Percentiles rank a stretch among this genome's conserved stretches.
phyloP scores from a whole-genome alignment of 2,888 invertebrate species.

The Drosophila atroscutellata region DNA sequence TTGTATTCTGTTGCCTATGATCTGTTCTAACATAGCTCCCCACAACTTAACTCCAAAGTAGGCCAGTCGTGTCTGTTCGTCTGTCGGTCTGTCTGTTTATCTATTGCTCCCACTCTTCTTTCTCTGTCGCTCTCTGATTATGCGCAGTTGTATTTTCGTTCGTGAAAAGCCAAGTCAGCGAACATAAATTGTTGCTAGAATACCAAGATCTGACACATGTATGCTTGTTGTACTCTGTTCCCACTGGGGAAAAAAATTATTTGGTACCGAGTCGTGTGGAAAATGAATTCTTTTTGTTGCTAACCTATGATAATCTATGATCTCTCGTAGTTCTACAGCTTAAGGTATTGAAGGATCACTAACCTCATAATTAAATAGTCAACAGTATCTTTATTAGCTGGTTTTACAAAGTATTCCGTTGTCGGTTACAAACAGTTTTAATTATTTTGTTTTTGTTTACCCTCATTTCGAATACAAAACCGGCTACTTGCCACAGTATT shows the following conservation, averaged over 20 bases:
- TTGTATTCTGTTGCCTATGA: constrained; percentile 24
- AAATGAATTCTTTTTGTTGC: background rate
- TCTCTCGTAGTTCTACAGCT: too few relatives aligned
- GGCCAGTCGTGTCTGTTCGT: constrained; percentile 40
- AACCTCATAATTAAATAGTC: background rate
- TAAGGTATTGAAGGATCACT: background rate
- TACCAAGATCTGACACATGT: background rate
- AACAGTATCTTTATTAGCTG: background rate
- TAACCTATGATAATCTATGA: background rate
- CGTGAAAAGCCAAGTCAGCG: constrained; percentile 1
- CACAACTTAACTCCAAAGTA: constrained; percentile 35
- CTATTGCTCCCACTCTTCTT: constrained; percentile 22
- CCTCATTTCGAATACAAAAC: constrained; percentile 9
- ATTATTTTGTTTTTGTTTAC: background rate
- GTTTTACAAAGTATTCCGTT: background rate
- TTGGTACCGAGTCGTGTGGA: background rate
- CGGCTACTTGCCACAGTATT: constrained; percentile 9
- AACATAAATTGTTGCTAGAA: constrained; percentile 1
- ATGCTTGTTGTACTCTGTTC: background rate
- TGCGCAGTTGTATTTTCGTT: constrained; percentile 10
- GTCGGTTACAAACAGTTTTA: background rate
- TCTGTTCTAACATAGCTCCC: constrained; percentile 22
- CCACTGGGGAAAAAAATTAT: background rate
- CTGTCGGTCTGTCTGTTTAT: constrained; percentile 31
- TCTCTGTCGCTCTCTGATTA: constrained; percentile 22